Base-by-base conservation (phyloP, 2,888 invertebrate species). In the Hemaris fuciformis region DNA sequence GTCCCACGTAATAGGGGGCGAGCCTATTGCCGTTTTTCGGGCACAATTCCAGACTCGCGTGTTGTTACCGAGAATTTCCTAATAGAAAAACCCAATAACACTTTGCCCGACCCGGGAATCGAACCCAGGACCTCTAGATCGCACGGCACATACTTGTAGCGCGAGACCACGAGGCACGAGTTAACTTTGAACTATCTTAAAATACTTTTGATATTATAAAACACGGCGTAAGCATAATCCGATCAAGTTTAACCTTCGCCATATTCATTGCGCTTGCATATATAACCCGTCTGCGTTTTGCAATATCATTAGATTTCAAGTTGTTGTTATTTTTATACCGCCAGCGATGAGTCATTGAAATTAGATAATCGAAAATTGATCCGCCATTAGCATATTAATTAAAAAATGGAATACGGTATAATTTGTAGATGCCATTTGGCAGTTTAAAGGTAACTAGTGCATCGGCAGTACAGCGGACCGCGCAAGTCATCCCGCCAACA, bases 401-500 rank as follows among this genome's bases (percentile, higher is more conserved):
- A n/a, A 38, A 38, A 38, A 38, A 34, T 5, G n/a, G 3, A 13
- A 38, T 13, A 38, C 38, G 38, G 8, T 10, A 38, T 38, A 38
- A 38, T 38, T 38, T n/a, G 38, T n/a, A 38, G 38, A n/a, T n/a
- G n/a, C n/a, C 48, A 48, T n/a, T 27, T 25, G 27, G 23, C n/a
- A 53, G 53, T 53, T 53, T 27, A 53, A 53, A 53, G 53, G 53
- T 53, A 18, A 53, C 18, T 53, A 31, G 53, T 53, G 53, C 53
- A 53, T 22, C 45, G 22, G 18, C n/a, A n/a, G n/a, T 31, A 53
- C 31, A 53, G 15, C 48, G 48, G 48, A 18, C 31, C 53, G 53
- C 53, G 53, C 48, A 53, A 31, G 48, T 53, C 27, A 27, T 15
- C 2, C 34, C 43, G 48, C 23, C 48, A 34, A 25, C 41, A 34